Base-by-base conservation (phyloP, 2,797 vertebrate species). In the Fistularia tabacaria region DNA sequence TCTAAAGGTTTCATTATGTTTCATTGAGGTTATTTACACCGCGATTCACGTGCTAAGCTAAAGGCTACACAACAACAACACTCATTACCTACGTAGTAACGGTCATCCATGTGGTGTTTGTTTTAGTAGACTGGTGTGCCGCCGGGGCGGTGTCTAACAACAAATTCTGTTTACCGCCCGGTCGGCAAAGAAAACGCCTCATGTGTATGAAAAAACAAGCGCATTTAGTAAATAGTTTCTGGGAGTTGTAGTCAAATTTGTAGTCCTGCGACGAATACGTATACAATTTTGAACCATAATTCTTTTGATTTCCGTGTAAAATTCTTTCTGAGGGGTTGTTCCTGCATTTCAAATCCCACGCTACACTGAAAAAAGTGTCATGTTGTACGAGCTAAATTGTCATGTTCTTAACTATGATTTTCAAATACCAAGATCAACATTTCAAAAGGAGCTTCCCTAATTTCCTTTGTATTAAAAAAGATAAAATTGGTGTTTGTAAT, bases 1-100 rank as follows among this genome's bases (percentile, higher is more conserved):
- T 88, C 73, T 8, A 84, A 42, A 1, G 81, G 66, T 70, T 87
- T 89, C 89, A 91, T 92, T 36, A 45, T 48, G 7, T 8, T 3
- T 10, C 46, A 36, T 0, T 0, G 1, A 7, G 7, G 13, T 57
- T 57, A 14, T 14, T 38, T 38, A 51, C 65, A 1, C 42, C 14
- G 6, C 0, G 48, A 7, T 55, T 3, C 38, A 14, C n/a, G 14
- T 39, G 64, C 75, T 14, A 11, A 12, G 3, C 3, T 9, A 41
- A 6, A n/a, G 10, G 62, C 47, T 75, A 71, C 0, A 1, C 6
- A 47, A 12, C 46, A 55, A 59, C 14, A 8, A 51, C 39, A 54
- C 1, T 52, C 53, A 65, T 54, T 3, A 44, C 4, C 1, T 3
- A 49, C 60, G 46, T 69, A 46, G n/a, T 15, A 64, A 75, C 59